phyloP scores from a whole-genome alignment of 2,888 invertebrate genomes.

The Tiphia femorata region DNA sequence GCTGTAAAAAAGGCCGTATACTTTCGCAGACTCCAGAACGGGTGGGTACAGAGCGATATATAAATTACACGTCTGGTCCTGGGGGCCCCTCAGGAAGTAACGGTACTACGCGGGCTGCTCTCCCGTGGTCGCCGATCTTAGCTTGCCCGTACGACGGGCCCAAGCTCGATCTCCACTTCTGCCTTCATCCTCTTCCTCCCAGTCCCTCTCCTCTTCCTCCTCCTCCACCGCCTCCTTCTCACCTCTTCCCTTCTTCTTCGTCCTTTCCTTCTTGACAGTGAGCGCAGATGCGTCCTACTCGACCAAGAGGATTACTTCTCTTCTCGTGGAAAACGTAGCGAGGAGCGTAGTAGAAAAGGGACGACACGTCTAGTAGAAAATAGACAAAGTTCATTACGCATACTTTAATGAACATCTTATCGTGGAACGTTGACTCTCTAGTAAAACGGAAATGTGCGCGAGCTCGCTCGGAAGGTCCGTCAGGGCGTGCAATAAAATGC shows the following conservation, averaged over 20 bases:
- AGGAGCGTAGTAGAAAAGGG: background rate
- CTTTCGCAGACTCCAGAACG: conserved; percentile 41
- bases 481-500: no score
- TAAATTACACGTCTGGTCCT: conserved; percentile 66
- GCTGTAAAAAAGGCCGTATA: conserved; percentile 49
- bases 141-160: conserved; percentile 32
- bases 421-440: no score
- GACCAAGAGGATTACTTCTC: background rate
- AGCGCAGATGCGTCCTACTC: no score
- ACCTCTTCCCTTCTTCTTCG: conserved; percentile 17
- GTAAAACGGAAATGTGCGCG: no score
- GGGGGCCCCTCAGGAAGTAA: conserved; percentile 60
- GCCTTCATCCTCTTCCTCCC: no score
- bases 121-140: conserved; percentile 49
- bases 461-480: background rate
- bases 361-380: background rate
- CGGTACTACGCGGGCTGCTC: conserved; percentile 50
- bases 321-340: conserved; percentile 6
- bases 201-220: no score
- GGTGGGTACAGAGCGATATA: conserved; percentile 59
- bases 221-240: no score
- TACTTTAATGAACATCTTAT: no score
- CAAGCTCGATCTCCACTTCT: conserved; percentile 32
- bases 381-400: no score
- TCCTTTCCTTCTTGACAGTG: conserved; percentile 22